Conservation (phyloP, 2,797 vertebrate species). For the Falco peregrinus region DNA sequence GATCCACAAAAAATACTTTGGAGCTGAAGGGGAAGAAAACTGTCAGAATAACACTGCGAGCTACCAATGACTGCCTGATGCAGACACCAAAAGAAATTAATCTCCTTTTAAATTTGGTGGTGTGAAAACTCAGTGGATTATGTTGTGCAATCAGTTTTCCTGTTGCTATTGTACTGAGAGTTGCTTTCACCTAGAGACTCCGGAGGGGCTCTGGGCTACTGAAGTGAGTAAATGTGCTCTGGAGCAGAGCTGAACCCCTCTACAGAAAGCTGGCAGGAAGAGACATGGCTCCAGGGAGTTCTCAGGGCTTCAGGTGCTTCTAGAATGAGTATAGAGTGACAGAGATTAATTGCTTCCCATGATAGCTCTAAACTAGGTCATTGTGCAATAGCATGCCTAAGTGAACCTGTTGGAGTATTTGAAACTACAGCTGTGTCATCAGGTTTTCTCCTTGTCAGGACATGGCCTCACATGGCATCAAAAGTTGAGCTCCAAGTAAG, state of each 20-base stretch:
- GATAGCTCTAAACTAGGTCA: constrained; percentile 44
- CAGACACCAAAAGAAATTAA: not conserved
- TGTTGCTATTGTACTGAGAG: not conserved
- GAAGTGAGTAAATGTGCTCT: not conserved
- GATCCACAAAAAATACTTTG: not conserved
- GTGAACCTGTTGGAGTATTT: constrained; percentile 22
- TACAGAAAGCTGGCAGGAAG: not conserved
- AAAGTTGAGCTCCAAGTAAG: not conserved
- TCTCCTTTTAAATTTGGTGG: not conserved
- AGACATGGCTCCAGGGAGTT: not conserved
- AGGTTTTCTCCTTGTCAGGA: not conserved
- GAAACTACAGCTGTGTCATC: not conserved
- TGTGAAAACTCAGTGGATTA: not conserved
- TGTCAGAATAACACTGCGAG: not conserved
- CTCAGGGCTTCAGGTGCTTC: not conserved
- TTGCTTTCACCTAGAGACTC: not conserved
- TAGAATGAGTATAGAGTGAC: constrained; percentile 24
- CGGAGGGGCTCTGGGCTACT: not conserved
- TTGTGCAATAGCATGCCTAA: not conserved
- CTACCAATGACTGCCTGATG: not conserved
- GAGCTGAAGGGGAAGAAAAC: not conserved
- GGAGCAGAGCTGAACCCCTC: not conserved
- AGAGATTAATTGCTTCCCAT: constrained; percentile 33
- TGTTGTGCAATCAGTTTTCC: not conserved
- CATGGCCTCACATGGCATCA: not conserved